Evolutionary conservation across 37 sponge, comb jelly and placozoan species (phyloP).

Genomic region (Eunapius fragilis): DNA sequence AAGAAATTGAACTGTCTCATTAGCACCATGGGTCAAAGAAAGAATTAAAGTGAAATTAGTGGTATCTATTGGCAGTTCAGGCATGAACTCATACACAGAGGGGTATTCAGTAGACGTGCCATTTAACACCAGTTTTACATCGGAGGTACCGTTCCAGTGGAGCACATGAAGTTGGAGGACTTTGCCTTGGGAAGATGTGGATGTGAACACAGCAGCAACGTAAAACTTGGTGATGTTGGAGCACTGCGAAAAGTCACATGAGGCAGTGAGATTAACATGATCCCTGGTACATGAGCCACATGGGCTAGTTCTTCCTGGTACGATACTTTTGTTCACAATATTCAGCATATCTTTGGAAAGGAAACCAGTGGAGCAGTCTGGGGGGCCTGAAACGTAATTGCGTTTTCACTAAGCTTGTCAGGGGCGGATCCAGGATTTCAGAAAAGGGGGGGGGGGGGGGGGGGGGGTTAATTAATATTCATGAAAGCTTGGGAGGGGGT

Average conservation of each 20-base stretch:
- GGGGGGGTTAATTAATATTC: no score
- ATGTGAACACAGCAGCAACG: background rate
- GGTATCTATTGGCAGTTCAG: background rate
- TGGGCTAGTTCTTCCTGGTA: background rate
- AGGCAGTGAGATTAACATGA: background rate
- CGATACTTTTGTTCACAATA: background rate
- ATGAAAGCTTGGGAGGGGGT: no score
- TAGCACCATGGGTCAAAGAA: background rate
- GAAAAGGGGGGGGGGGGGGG: no score
- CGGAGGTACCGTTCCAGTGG: no score
- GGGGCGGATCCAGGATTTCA: no score
- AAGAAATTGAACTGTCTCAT: background rate
- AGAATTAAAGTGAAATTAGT: background rate
- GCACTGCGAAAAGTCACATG: background rate
- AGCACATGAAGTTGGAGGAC: background rate
- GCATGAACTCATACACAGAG: background rate
- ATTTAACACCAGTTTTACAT: background rate
- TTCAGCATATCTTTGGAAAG: background rate
- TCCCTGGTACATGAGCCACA: background rate
- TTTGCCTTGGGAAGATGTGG: background rate
- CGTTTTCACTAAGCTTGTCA: no score
- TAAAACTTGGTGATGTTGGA: background rate
- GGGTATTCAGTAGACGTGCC: background rate
- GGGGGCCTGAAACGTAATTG: background rate
- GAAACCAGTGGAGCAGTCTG: background rate